Percentiles rank a stretch among this genome's conserved stretches.
Evolutionary conservation across 2,797 vertebrate genomes (phyloP).

Genomic region (Salmo trutta): DNA sequence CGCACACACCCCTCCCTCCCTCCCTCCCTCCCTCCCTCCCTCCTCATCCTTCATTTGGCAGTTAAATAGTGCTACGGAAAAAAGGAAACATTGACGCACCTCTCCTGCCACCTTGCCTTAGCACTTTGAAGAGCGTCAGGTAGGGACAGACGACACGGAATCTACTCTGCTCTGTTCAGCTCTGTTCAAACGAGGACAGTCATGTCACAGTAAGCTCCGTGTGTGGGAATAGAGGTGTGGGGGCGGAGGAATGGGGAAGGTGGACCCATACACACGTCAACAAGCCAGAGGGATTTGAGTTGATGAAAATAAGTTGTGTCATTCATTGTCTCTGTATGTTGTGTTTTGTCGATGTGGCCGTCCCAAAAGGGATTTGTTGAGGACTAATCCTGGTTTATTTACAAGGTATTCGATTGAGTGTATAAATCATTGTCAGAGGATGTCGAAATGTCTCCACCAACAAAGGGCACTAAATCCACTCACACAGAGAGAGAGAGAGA

Average conservation of each 20-base stretch:
- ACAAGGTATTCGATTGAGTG: conserved; percentile 64
- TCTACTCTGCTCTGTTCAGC: conserved; percentile 37
- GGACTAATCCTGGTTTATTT: conserved; percentile 63
- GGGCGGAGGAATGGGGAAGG: background rate
- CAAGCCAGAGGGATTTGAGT: conserved; percentile 31
- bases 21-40: background rate
- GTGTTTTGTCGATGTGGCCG: conserved; percentile 41
- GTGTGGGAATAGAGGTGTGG: background rate
- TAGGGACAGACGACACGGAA: conserved; percentile 42
- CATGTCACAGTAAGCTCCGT: background rate
- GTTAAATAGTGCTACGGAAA: conserved; percentile 24
- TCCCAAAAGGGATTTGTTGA: conserved; percentile 56
- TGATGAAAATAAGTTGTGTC: conserved; percentile 50
- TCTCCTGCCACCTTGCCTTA: background rate
- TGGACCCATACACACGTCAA: conserved; percentile 27
- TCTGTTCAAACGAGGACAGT: conserved; percentile 48
- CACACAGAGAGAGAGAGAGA: background rate
- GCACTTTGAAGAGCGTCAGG: conserved; percentile 57
- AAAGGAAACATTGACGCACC: background rate
- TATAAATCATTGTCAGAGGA: conserved; percentile 59
- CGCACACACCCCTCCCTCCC: too few relatives aligned
- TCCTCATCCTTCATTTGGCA: conserved; percentile 54
- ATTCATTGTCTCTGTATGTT: conserved; percentile 38
- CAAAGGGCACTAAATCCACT: conserved; percentile 56
- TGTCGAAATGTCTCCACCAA: conserved; percentile 58